A percentile compares a stretch with the other conserved stretches of the same genome.
These are phyloP conservation scores for Columba guinea DNA, from an alignment of 2,797 vertebrate genomes.

Conservation along the genomic window DNA sequence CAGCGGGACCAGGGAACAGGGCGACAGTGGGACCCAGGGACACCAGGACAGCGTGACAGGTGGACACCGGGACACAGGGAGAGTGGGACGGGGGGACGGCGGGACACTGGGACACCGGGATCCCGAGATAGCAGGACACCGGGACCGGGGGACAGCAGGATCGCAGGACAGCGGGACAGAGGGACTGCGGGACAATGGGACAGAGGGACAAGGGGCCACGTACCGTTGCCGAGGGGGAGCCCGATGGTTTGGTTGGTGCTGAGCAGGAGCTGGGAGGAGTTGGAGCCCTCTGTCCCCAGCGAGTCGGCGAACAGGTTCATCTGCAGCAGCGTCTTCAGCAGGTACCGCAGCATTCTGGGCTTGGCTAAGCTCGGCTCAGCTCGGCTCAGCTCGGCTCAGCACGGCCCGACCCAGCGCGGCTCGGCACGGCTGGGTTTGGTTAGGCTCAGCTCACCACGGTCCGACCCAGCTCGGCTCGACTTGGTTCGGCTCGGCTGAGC, in stretches of 20 bases:
- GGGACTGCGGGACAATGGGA: not conserved
- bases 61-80: not conserved
- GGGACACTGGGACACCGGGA: not conserved
- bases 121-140: not conserved
- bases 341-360: slow-evolving; percentile 90
- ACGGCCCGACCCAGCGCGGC: not conserved
- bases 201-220: no score
- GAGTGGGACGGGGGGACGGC: not conserved
- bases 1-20: not conserved
- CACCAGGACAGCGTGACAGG: no score
- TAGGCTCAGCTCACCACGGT: no score
- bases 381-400: not conserved
- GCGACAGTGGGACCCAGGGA: not conserved
- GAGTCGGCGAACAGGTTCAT: slow-evolving; percentile 97
- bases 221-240: no score
- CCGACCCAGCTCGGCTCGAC: not conserved
- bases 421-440: no score
- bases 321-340: slow-evolving; percentile 95
- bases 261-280: slow-evolving; percentile 85
- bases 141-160: not conserved
- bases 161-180: not conserved
- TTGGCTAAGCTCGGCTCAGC: no score
- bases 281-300: slow-evolving; percentile 78
- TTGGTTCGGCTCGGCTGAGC: not conserved
- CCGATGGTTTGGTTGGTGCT: slow-evolving; percentile 76